Conservation (phyloP, 2,113 vertebrate species). For the Miniopterus natalensis region DNA sequence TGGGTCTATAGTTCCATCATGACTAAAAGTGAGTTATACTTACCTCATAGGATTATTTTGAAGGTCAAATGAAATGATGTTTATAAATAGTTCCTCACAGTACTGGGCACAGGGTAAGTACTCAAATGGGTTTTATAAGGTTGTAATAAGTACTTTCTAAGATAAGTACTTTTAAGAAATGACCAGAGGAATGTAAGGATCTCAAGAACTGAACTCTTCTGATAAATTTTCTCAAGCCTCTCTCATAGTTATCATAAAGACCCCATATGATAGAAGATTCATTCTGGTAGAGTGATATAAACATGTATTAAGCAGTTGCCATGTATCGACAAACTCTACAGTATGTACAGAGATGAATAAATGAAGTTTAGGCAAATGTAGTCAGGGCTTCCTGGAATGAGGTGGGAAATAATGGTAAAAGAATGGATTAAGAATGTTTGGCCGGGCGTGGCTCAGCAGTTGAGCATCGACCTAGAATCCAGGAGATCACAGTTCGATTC, state of each 20-base stretch:
- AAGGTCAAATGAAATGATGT: not conserved
- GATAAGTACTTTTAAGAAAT: not conserved
- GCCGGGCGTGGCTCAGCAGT: no score
- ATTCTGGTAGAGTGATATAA: conserved; percentile 10
- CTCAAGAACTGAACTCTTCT: conserved; percentile 1
- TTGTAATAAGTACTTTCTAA: conserved; percentile 32
- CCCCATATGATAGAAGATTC: not conserved
- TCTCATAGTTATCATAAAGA: not conserved
- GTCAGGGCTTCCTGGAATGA: not conserved
- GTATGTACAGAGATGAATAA: not conserved
- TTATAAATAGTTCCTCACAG: conserved; percentile 9
- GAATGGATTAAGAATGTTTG: not conserved
- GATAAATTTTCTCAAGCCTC: not conserved
- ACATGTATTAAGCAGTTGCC: not conserved
- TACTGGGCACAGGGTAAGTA: not conserved
- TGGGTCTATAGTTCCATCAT: not conserved
- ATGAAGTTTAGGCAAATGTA: not conserved
- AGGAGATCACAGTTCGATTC: no score
- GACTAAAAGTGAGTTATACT: not conserved
- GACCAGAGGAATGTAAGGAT: not conserved
- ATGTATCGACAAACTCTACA: not conserved
- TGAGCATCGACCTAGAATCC: no score
- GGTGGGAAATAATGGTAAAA: not conserved
- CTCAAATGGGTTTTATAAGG: not conserved
- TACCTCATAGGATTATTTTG: not conserved